phyloP scores from a whole-genome alignment of 2,888 invertebrate genomes.

The Helleia helle region DNA sequence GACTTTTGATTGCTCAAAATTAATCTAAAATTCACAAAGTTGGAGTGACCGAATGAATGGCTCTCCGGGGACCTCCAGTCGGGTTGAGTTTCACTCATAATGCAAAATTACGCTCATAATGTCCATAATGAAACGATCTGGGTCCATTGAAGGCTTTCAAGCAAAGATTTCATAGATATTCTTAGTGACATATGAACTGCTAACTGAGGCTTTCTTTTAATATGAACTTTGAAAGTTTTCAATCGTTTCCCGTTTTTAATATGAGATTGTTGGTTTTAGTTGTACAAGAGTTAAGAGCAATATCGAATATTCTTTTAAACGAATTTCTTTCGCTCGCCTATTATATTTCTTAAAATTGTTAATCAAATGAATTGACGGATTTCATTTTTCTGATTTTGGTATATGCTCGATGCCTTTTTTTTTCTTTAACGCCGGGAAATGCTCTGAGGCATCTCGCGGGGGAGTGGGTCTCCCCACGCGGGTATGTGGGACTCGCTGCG shows the following conservation, averaged over 20 bases:
- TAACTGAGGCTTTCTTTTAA: neutral
- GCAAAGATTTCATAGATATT: neutral
- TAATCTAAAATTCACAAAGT: conserved; percentile 32
- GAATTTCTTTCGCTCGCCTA: too few relatives aligned
- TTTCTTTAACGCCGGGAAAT: too few relatives aligned
- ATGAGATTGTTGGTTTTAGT: neutral
- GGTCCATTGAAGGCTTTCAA: conserved; percentile 4
- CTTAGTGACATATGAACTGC: neutral
- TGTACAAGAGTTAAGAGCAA: too few relatives aligned
- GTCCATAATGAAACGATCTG: conserved; percentile 16
- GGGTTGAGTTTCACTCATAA: conserved; percentile 20
- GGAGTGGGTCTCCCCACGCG: too few relatives aligned
- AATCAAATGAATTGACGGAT: too few relatives aligned
- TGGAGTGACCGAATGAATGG: conserved; percentile 34
- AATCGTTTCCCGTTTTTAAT: neutral
- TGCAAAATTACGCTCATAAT: conserved; percentile 13
- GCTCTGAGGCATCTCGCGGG: too few relatives aligned
- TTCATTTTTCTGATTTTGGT: too few relatives aligned
- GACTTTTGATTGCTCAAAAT: conserved; percentile 21
- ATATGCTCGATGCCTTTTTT: too few relatives aligned
- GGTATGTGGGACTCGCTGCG: too few relatives aligned
- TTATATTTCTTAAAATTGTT: too few relatives aligned
- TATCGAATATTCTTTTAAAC: too few relatives aligned
- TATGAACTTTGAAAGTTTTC: neutral
- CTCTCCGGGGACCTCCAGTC: conserved; percentile 30